Evolutionary conservation across 2,797 vertebrate genomes (phyloP).

Genomic region (Danio aesculapii): DNA sequence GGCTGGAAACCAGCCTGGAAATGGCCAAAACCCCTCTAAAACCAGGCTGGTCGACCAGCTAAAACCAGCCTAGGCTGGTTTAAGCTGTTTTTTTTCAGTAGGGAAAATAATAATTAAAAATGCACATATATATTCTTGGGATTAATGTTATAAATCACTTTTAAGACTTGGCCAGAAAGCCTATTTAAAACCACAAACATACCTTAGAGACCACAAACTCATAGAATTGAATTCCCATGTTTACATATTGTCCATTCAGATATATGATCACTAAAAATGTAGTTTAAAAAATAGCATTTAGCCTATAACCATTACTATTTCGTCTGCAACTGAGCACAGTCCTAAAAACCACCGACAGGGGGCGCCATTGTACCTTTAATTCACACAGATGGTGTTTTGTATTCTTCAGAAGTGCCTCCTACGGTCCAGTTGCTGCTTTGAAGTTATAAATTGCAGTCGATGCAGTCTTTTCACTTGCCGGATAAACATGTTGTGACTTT

Average conservation of each 20-base stretch:
- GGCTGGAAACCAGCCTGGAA: too few species aligned
- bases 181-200: neutral
- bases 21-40: too few species aligned
- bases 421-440: neutral
- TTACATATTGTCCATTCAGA: too few species aligned
- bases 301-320: neutral
- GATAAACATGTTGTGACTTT: neutral
- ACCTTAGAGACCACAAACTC: neutral
- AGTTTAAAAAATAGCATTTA: neutral
- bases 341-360: neutral
- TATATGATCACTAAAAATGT: neutral
- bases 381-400: neutral
- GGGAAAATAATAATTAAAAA: too few species aligned
- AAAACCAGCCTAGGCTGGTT: too few species aligned
- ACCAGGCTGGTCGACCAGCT: too few species aligned
- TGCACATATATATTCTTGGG: too few species aligned
- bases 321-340: neutral
- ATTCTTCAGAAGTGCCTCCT: constrained; percentile 28
- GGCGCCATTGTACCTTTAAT: constrained; percentile 21
- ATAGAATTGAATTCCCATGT: neutral
- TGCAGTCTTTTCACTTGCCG: constrained; percentile 30
- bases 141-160: too few species aligned
- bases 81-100: too few species aligned
- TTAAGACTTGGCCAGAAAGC: neutral
- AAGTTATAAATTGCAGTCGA: neutral